Evolutionary conservation across 1,140 invertebrate species (phyloP).

Genomic region (Drosophila erecta): DNA sequence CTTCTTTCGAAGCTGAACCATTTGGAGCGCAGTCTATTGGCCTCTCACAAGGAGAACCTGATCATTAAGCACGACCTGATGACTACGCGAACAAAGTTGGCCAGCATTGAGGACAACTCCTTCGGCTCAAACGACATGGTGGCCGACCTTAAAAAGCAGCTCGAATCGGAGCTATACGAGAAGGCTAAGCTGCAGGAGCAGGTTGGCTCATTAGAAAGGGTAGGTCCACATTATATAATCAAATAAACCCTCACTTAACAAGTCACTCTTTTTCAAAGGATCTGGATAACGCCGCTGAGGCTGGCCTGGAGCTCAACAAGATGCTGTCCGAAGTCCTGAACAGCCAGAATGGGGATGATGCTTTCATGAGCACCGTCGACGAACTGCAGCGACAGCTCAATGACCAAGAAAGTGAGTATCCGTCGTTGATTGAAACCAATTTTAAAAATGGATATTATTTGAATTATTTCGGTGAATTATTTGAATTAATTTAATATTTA

Average conservation of each 20-base stretch:
- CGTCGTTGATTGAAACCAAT: neutral
- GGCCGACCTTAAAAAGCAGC: conserved; percentile 86
- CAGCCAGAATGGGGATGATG: conserved; percentile 87
- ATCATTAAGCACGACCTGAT: conserved; percentile 88
- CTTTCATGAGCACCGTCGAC: conserved; percentile 87
- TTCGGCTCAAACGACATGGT: conserved; percentile 91
- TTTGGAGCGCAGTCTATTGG: conserved; percentile 85
- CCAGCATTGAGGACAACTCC: conserved; percentile 88
- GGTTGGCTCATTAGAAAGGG: conserved; percentile 86
- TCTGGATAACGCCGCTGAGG: conserved; percentile 88
- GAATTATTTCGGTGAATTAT: too few species aligned
- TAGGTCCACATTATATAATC: neutral
- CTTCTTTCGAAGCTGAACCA: conserved; percentile 87
- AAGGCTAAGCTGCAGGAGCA: conserved; percentile 86
- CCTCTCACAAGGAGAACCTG: conserved; percentile 87
- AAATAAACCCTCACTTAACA: too few species aligned
- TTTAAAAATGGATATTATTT: too few species aligned
- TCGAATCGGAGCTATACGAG: conserved; percentile 84
- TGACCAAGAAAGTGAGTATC: conserved; percentile 86
- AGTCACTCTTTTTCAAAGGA: conserved; percentile 74
- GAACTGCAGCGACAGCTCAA: conserved; percentile 87
- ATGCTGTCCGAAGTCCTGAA: conserved; percentile 88
- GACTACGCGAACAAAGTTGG: conserved; percentile 87
- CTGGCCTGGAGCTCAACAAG: conserved; percentile 88
- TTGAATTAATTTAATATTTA: neutral